Percentiles rank a stretch among this genome's conserved stretches.
phyloP scores from a whole-genome alignment of 2,113 vertebrate genomes.

The Dicrurus megarhynchus region DNA sequence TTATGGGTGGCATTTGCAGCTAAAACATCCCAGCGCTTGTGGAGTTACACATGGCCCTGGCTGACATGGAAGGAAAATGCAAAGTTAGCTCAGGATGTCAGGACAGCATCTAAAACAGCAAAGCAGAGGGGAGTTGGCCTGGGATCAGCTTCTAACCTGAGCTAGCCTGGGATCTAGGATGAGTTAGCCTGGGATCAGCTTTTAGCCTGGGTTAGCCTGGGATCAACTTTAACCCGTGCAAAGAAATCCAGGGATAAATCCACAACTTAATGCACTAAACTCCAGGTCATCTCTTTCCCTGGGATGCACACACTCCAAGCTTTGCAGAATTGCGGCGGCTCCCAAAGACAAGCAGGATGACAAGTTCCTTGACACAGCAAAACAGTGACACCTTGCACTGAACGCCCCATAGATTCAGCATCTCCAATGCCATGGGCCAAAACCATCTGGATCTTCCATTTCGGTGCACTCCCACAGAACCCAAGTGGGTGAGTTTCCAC shows the following conservation, averaged over 20 bases:
- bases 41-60: not conserved
- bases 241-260: not conserved
- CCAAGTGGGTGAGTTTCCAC: not conserved
- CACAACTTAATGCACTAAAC: not conserved
- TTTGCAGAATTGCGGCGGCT: not conserved
- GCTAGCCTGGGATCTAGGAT: not conserved
- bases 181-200: not conserved
- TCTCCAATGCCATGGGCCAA: not conserved
- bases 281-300: not conserved
- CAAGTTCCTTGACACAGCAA: not conserved
- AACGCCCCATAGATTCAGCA: not conserved
- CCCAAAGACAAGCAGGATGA: not conserved
- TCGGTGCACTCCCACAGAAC: not conserved
- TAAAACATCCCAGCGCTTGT: not conserved
- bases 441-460: not conserved
- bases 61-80: not conserved
- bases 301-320: not conserved
- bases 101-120: not conserved
- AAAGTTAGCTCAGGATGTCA: not conserved
- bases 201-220: not conserved
- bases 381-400: not conserved
- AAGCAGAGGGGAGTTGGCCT: not conserved
- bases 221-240: not conserved
- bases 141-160: not conserved
- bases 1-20: not conserved